Evolutionary conservation across 2,797 vertebrate genomes (phyloP), one percentile per base, ranked within the genome.

Genomic region (Lagocephalus sceleratus): DNA sequence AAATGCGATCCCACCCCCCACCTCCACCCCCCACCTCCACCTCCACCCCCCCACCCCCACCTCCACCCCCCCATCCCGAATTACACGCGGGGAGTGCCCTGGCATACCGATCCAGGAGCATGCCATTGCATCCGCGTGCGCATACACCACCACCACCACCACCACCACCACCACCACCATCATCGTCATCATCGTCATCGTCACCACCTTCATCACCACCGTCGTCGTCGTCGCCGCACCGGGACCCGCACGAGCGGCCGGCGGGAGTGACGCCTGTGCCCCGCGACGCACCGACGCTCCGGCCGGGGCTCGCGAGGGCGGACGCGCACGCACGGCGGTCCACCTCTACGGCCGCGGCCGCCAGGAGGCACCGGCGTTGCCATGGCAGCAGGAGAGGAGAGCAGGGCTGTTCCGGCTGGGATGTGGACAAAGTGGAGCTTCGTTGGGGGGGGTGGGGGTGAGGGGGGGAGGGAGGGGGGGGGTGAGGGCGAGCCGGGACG

Each of bases 321-420:
- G n/a, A 75, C 63, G 73, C 52, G 63, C 57, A 35, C 41, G 71
- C 78, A 64, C 48, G 79, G 86, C 75, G 68, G 75, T 57, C 79
- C 64, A 79, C 76, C 78, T 85, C 74, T 70, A 77, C 66, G 77
- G 83, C 73, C 56, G 76, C 84, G 68, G 80, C 74, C 65, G 88
- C 86, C 85, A 81, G 83, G 79, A 88, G 88, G 85, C 89, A 88
- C 88, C 88, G 85, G 89, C 89, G 91, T 92, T 92, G 91, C 90
- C 83, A 92, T 92, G 90, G 90, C 85, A 92, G 90, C 90, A 84
- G 63, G 81, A 73, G 86, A 85, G 88, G 84, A 83, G 84, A 87
- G 87, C 81, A 81, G 82, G 85, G 83, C 77, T 84, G 87, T 57
- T 89, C 87, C 76, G 85, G 82, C 68, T 76, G 86, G 81, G 83